Conservation (phyloP, 2,113 vertebrate genomes). For the Anhinga rufa region DNA sequence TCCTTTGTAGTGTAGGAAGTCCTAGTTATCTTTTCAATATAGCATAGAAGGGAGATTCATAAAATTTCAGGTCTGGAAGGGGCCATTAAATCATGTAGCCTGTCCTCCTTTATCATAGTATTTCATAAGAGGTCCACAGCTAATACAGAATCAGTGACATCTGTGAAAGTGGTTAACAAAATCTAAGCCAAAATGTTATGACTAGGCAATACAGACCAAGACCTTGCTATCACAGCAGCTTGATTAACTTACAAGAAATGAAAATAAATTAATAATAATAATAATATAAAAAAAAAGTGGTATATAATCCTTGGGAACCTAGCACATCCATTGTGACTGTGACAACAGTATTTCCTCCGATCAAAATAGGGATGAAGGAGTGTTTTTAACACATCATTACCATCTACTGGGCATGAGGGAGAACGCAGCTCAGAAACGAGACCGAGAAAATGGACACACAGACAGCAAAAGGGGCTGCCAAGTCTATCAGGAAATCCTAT, state of each 20-base stretch:
- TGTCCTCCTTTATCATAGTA: not conserved
- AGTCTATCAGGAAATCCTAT: not conserved
- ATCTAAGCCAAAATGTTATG: not conserved
- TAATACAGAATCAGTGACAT: not conserved
- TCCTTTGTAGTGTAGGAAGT: not conserved
- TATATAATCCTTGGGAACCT: not conserved
- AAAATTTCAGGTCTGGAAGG: not conserved
- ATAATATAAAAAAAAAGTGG: not conserved
- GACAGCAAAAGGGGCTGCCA: not conserved
- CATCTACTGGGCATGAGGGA: not conserved
- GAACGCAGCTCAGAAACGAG: not conserved
- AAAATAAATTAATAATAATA: not conserved
- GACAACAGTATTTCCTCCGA: not conserved
- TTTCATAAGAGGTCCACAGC: not conserved
- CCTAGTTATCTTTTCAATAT: not conserved
- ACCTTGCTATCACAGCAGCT: not conserved
- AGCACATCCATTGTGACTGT: rapidly evolving
- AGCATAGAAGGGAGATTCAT: not conserved
- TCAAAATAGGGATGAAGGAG: not conserved
- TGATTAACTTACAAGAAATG: not conserved
- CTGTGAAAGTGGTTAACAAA: not conserved
- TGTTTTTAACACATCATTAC: not conserved
- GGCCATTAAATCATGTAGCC: not conserved
- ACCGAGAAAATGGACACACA: not conserved
- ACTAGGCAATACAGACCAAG: not conserved